Percentiles rank a stretch among this genome's conserved stretches.
phyloP scores from a whole-genome alignment of 2,888 invertebrate species.

The Eristalinus aeneus region DNA sequence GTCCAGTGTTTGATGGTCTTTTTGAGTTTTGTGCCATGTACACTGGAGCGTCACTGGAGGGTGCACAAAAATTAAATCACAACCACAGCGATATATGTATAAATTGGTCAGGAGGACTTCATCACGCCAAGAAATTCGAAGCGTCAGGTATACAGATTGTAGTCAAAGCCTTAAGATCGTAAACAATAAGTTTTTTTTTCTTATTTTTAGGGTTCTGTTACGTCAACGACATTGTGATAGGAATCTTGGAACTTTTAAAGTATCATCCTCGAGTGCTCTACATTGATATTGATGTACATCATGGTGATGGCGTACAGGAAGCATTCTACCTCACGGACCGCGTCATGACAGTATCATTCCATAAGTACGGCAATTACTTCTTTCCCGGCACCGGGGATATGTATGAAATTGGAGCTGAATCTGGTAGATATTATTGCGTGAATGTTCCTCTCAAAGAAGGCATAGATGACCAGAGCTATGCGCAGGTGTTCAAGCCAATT shows the following conservation, averaged over 20 bases:
- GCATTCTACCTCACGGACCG: conserved; percentile 98
- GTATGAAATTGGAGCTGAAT: conserved; percentile 98
- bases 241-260: conserved; percentile 95
- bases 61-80: conserved; percentile 97
- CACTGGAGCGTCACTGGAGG: conserved; percentile 98
- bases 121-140: conserved; percentile 99
- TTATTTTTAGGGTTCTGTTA: conserved; percentile 97
- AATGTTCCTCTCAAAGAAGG: conserved; percentile 99
- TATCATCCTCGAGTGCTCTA: conserved; percentile 97
- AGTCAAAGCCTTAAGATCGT: neutral
- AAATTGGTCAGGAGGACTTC: conserved; percentile 99
- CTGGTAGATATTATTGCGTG: conserved; percentile 97
- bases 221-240: conserved; percentile 99
- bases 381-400: conserved; percentile 99
- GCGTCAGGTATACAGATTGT: conserved; percentile 86
- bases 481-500: conserved; percentile 96
- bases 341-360: conserved; percentile 99
- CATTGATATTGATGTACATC: conserved; percentile 99
- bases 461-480: conserved; percentile 96
- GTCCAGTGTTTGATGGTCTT: conserved; percentile 96
- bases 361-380: conserved; percentile 98
- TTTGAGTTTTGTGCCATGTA: conserved; percentile 99
- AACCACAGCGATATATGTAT: conserved; percentile 98
- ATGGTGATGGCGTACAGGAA: conserved; percentile 96
- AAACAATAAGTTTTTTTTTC: too few species aligned